phyloP scores from a whole-genome alignment of 2,113 vertebrate genomes.

The Myrmecophaga tridactyla region DNA sequence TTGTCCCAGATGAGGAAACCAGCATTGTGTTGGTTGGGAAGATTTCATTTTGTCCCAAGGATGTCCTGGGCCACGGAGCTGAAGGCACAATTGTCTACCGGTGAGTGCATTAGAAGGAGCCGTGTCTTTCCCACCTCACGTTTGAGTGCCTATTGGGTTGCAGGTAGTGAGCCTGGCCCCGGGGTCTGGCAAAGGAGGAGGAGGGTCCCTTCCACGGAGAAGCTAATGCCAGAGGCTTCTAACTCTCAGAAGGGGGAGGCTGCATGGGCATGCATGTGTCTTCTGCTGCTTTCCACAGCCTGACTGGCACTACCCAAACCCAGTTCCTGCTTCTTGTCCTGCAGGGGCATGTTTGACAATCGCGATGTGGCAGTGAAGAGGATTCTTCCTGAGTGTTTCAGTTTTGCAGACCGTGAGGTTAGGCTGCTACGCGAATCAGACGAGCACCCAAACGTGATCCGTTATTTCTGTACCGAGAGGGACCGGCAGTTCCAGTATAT shows the following conservation, averaged over 20 bases:
- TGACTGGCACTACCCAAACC: rapidly evolving
- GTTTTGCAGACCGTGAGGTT: constrained; percentile 97
- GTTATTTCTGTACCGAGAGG: constrained; percentile 97
- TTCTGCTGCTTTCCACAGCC: background rate
- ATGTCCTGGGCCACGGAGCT: constrained; percentile 95
- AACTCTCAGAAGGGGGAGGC: background rate
- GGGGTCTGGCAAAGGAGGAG: background rate
- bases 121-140: rapidly evolving
- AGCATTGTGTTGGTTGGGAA: constrained; percentile 91
- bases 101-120: constrained; percentile 79
- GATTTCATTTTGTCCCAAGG: constrained; percentile 93
- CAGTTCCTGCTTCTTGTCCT: background rate
- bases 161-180: background rate
- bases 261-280: rapidly evolving
- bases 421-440: constrained; percentile 96
- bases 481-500: constrained; percentile 99
- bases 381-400: constrained; percentile 98
- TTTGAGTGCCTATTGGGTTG: background rate
- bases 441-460: constrained; percentile 97
- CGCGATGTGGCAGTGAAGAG: constrained; percentile 95
- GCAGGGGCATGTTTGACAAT: constrained; percentile 95
- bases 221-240: background rate
- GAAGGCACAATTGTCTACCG: constrained; percentile 99
- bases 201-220: background rate
- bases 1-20: constrained; percentile 86